Percentiles rank a stretch among this genome's conserved stretches.
These are phyloP conservation scores for cat (Felis catus) DNA, from an alignment of 2,113 vertebrate species.

Conservation along the genomic window F.catus_Fca126_mat1.0 CM031414.1:136383001-136383500, in stretches of 20 bases:
- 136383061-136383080: too few relatives aligned
- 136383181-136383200: fast-evolving
- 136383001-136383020: background rate
- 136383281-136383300: background rate
- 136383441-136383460: fast-evolving
- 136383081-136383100: background rate
- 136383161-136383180: fast-evolving
- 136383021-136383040: background rate
- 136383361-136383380: background rate
- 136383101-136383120: fast-evolving
- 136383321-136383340: fast-evolving
- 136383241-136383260: fast-evolving
- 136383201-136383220: background rate
- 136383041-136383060: background rate
- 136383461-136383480: background rate
- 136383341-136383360: too few relatives aligned
- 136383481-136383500: fast-evolving
- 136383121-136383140: background rate
- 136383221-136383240: fast-evolving
- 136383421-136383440: fast-evolving
- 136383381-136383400: fast-evolving
- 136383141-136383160: background rate
- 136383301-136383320: background rate
- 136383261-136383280: background rate
- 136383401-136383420: fast-evolving